These are phyloP conservation scores for Pollenia labialis DNA, from an alignment of 2,888 invertebrate species.

Conservation along the genomic window DNA sequence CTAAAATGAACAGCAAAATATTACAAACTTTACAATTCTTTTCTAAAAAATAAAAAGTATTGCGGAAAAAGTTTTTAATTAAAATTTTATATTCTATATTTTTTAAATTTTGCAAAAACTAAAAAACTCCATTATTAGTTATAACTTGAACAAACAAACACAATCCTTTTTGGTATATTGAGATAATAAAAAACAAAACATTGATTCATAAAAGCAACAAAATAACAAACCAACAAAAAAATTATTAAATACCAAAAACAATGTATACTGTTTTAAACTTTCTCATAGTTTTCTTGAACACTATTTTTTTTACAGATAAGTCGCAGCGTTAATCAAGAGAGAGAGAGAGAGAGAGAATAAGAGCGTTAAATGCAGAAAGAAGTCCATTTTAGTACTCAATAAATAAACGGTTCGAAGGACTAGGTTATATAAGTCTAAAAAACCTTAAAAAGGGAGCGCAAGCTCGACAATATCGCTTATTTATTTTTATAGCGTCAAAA, in stretches of 20 bases:
- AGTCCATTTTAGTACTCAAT: slow-evolving; percentile 61
- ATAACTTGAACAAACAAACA: not conserved
- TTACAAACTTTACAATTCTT: slow-evolving; percentile 41
- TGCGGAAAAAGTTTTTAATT: slow-evolving; percentile 26
- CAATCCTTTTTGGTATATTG: slow-evolving; percentile 44
- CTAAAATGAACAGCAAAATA: slow-evolving; percentile 43
- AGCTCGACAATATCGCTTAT: too few species aligned
- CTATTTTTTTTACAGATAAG: too few species aligned
- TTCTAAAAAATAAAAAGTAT: slow-evolving; percentile 27
- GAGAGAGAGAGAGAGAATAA: not conserved
- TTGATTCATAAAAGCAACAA: slow-evolving; percentile 52
- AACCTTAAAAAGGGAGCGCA: too few species aligned
- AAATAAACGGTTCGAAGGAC: slow-evolving; percentile 5
- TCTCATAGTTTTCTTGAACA: not conserved
- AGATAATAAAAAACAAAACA: slow-evolving; percentile 53
- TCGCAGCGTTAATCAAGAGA: too few species aligned
- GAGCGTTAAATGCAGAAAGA: not conserved
- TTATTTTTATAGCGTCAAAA: too few species aligned
- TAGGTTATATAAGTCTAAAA: not conserved
- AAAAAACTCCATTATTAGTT: slow-evolving; percentile 35
- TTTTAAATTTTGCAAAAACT: slow-evolving; percentile 39
- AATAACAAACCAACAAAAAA: slow-evolving; percentile 14
- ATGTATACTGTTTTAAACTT: slow-evolving; percentile 31
- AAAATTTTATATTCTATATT: slow-evolving; percentile 15
- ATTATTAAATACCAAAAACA: slow-evolving; percentile 43